phyloP scores from a whole-genome alignment of 2,888 invertebrate genomes.

The Strigamia maritima region DNA sequence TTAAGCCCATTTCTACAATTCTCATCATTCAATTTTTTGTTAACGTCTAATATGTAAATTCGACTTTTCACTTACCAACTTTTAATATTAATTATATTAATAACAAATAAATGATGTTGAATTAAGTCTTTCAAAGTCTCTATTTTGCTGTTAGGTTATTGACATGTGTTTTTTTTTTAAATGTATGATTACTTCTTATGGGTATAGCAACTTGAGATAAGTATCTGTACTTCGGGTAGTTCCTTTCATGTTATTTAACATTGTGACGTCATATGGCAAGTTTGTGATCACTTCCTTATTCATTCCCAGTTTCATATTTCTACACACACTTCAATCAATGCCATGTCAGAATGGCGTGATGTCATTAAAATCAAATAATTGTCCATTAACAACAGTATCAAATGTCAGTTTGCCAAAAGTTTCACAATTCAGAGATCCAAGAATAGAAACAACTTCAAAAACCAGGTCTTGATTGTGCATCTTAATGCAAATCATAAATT shows the following conservation, averaged over 20 bases:
- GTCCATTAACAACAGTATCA: neutral
- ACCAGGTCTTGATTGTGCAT: neutral
- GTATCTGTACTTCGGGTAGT: no score
- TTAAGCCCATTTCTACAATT: neutral
- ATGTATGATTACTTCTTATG: no score
- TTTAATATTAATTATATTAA: no score
- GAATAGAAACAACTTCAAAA: neutral
- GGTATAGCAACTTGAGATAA: no score
- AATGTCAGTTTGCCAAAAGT: neutral
- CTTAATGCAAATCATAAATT: no score
- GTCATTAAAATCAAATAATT: neutral
- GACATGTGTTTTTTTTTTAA: no score
- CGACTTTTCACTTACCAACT: no score
- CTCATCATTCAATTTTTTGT: conserved; percentile 7
- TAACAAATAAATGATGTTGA: no score
- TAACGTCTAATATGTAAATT: no score
- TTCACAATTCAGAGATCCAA: neutral
- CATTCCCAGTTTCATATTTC: neutral
- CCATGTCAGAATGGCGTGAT: neutral
- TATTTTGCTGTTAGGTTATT: no score
- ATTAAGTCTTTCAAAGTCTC: no score
- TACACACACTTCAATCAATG: neutral
- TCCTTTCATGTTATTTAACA: no score
- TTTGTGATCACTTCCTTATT: neutral
- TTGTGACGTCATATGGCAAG: neutral